A percentile compares a stretch with the other conserved stretches of the same genome.
Conservation (phyloP, 2,888 invertebrate genomes). For the Dynastes grantii region DNA sequence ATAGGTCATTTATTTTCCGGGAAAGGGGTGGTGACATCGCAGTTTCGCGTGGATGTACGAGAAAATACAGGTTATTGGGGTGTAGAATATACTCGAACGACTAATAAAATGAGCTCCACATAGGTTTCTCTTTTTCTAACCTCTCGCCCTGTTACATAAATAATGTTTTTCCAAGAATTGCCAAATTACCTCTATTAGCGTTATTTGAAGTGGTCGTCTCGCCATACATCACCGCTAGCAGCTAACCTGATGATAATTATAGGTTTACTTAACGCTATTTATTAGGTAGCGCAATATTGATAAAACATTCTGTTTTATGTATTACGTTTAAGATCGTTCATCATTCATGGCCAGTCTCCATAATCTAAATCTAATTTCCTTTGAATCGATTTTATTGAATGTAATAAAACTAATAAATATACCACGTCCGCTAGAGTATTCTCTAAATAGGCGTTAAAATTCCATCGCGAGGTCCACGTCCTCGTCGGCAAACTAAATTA, state of each 20-base stretch:
- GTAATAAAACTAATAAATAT: too few species aligned
- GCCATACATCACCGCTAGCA: neutral
- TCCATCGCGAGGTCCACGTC: slow-evolving; percentile 2
- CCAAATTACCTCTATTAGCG: neutral
- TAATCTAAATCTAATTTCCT: neutral
- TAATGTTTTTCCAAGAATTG: neutral
- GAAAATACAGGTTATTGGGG: neutral
- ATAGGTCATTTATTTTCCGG: neutral
- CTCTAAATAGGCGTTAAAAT: neutral
- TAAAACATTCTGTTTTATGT: too few species aligned
- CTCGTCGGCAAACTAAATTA: neutral
- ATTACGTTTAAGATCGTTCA: too few species aligned
- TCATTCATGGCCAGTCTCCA: too few species aligned
- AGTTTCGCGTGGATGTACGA: neutral
- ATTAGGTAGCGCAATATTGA: neutral
- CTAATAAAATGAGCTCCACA: neutral
- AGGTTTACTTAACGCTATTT: neutral
- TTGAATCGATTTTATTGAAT: neutral
- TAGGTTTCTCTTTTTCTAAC: neutral
- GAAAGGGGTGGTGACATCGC: neutral
- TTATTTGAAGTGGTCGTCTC: neutral
- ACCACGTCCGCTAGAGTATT: too few species aligned
- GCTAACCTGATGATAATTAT: slow-evolving; percentile 11
- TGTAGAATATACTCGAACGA: neutral
- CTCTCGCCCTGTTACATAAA: neutral